Percentiles rank a stretch among this genome's conserved stretches.
Conservation (phyloP, 2,113 vertebrate species). For the Alethe diademata region DNA sequence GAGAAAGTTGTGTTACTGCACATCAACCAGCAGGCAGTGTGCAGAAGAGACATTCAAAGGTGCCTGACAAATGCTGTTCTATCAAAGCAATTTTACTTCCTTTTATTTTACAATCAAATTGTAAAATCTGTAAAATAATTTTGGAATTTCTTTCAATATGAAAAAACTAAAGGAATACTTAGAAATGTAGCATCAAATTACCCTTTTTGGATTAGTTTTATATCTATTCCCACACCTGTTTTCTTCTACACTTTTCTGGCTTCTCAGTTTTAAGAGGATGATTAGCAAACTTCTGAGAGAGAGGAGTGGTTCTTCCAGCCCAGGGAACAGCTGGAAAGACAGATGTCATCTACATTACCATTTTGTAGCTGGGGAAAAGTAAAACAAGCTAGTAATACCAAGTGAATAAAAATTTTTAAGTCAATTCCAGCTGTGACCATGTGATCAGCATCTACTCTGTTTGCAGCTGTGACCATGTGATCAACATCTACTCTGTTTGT, state of each 20-base stretch:
- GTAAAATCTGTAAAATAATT: not conserved
- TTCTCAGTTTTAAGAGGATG: not conserved
- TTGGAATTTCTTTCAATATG: not conserved
- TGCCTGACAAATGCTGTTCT: not conserved
- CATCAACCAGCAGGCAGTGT: not conserved
- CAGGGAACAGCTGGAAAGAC: constrained; percentile 51
- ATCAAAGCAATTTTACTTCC: not conserved
- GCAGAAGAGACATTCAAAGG: not conserved
- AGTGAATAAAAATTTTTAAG: not conserved
- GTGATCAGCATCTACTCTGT: constrained; percentile 9
- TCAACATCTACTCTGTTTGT: not conserved
- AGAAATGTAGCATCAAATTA: not conserved
- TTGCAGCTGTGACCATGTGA: constrained; percentile 46
- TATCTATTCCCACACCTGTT: not conserved
- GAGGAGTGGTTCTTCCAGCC: not conserved
- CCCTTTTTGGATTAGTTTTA: not conserved
- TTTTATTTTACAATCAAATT: not conserved
- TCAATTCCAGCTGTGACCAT: constrained; percentile 38
- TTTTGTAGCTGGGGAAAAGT: constrained; percentile 22
- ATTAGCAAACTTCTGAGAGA: not conserved
- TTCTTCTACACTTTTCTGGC: not conserved
- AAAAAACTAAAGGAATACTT: not conserved
- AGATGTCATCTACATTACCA: not conserved
- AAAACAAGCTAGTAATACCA: constrained; percentile 15
- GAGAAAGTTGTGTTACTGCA: not conserved